A percentile compares a stretch with the other conserved stretches of the same genome.
Conservation (phyloP, 2,113 vertebrate genomes). For the Epinephelus moara region DNA sequence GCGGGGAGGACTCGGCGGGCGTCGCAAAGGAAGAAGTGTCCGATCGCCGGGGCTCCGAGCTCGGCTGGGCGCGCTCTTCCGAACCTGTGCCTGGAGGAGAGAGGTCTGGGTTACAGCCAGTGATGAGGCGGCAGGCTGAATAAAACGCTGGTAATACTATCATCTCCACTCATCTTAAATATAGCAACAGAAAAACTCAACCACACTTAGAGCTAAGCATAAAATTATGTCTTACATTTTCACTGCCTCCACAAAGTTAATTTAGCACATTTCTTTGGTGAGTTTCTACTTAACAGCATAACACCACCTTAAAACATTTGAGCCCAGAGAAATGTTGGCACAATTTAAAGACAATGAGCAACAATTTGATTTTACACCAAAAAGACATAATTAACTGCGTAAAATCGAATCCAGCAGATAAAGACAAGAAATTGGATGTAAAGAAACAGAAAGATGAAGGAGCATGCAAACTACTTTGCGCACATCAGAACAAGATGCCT, state of each 20-base stretch:
- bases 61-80: slow-evolving; percentile 91
- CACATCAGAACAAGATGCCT: background rate
- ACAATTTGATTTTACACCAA: background rate
- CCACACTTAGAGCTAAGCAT: background rate
- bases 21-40: slow-evolving; percentile 74
- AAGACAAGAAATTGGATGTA: slow-evolving; percentile 5
- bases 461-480: slow-evolving; percentile 11
- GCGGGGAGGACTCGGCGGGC: slow-evolving; percentile 81
- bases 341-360: background rate
- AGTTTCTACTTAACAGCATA: background rate
- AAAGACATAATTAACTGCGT: background rate
- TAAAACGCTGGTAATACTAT: background rate
- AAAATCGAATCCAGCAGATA: background rate
- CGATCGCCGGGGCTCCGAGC: slow-evolving; percentile 85
- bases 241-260: background rate
- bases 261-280: background rate
- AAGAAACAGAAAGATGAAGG: slow-evolving; percentile 14
- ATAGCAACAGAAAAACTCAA: background rate
- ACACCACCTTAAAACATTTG: background rate
- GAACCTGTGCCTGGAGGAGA: slow-evolving; percentile 88
- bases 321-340: background rate
- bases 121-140: slow-evolving; percentile 2
- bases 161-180: background rate
- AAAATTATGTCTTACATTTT: background rate
- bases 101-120: slow-evolving; percentile 37